phyloP scores from a whole-genome alignment of 1,140 invertebrate species.

The Periplaneta americana region DNA sequence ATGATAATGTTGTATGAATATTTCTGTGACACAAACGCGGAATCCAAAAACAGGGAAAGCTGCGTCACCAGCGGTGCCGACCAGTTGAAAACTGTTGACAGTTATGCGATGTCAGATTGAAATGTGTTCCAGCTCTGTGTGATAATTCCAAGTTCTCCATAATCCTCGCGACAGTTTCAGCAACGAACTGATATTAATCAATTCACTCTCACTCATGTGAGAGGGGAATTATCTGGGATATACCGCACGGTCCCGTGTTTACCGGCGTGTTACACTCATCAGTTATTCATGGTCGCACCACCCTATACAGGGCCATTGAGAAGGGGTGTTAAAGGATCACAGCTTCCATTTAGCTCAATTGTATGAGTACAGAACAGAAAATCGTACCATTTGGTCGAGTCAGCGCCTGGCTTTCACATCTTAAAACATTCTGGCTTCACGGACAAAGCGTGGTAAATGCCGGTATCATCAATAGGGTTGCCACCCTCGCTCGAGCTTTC shows the following conservation, averaged over 20 bases:
- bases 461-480: too few relatives aligned
- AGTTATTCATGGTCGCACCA: background rate
- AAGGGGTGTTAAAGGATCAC: conserved; percentile 8
- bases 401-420: background rate
- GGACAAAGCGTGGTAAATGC: background rate
- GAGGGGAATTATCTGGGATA: background rate
- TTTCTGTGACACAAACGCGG: too few relatives aligned
- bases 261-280: background rate
- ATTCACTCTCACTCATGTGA: background rate
- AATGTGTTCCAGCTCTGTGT: background rate
- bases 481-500: too few relatives aligned
- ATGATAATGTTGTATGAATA: too few relatives aligned
- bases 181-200: conserved; percentile 4
- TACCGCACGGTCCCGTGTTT: background rate
- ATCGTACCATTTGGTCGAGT: conserved; percentile 5
- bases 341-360: background rate
- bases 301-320: background rate
- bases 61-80: background rate
- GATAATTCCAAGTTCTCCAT: background rate
- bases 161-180: background rate
- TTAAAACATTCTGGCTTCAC: background rate
- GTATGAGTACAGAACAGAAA: background rate
- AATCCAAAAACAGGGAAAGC: background rate
- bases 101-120: background rate
- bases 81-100: too few relatives aligned